Evolutionary conservation across 2,888 invertebrate species (phyloP).

Genomic region (Protophormia terraenovae): DNA sequence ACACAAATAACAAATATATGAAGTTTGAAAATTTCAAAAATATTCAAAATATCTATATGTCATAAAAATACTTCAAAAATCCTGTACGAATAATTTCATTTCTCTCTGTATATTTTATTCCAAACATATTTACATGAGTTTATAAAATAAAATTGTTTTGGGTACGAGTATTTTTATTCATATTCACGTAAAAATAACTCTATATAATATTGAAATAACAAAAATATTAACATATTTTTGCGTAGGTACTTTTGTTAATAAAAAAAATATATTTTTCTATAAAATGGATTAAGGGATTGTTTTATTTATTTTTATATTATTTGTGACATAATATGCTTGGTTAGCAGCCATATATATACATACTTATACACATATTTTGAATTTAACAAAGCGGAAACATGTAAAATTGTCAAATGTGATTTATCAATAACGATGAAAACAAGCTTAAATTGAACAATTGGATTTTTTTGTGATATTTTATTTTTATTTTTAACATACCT

Average conservation of each 20-base stretch:
- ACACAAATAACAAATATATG: no score
- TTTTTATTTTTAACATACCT: not conserved
- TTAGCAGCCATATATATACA: not conserved
- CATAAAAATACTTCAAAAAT: no score
- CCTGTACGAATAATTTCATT: not conserved
- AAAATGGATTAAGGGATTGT: slow-evolving; percentile 32
- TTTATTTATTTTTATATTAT: slow-evolving; percentile 18
- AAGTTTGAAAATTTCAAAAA: no score
- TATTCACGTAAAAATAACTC: not conserved
- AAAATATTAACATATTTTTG: not conserved
- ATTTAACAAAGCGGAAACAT: slow-evolving; percentile 53
- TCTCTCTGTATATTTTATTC: not conserved
- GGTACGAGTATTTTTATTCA: not conserved
- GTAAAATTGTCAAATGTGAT: slow-evolving; percentile 45
- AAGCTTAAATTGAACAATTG: not conserved
- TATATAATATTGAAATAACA: not conserved
- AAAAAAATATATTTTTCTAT: not conserved
- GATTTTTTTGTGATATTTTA: not conserved
- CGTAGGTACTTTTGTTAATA: not conserved
- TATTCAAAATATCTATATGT: no score
- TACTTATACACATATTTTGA: not conserved
- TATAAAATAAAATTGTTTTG: not conserved
- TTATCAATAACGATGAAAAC: slow-evolving; percentile 35
- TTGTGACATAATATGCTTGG: slow-evolving; percentile 45
- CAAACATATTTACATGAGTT: not conserved